Conservation (phyloP, 1,140 invertebrate species). For the Cydia pomonella region DNA sequence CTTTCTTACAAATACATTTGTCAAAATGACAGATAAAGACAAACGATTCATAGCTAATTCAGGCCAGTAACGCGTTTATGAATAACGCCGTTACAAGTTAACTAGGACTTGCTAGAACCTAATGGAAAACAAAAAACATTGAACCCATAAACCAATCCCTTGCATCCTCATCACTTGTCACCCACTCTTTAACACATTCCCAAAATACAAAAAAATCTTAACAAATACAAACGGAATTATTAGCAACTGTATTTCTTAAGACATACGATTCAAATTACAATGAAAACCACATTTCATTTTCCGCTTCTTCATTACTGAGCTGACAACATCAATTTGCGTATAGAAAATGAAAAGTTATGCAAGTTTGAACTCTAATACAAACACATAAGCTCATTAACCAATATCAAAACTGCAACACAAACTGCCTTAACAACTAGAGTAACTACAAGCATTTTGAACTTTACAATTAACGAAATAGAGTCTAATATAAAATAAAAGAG, state of each 20-base stretch:
- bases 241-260: not conserved
- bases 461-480: not conserved
- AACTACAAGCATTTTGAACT: not conserved
- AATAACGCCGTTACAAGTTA: too few relatives aligned
- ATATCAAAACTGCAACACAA: not conserved
- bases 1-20: too few relatives aligned
- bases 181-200: conserved; percentile 13
- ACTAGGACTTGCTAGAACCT: too few relatives aligned
- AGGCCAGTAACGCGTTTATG: too few relatives aligned
- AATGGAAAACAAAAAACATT: too few relatives aligned
- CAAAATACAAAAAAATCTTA: too few relatives aligned
- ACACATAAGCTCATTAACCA: not conserved
- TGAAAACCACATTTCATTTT: not conserved
- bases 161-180: not conserved
- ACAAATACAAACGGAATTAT: not conserved
- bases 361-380: conserved; percentile 13
- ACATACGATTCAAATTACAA: not conserved
- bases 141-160: too few relatives aligned
- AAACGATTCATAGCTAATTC: too few relatives aligned
- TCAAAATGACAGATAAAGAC: too few relatives aligned
- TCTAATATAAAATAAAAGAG: conserved; percentile 1
- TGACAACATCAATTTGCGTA: not conserved
- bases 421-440: not conserved
- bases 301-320: not conserved
- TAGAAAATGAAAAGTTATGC: not conserved